Conservation (phyloP, 1,140 invertebrate genomes). For the Drosophila malerkotliana region DNA sequence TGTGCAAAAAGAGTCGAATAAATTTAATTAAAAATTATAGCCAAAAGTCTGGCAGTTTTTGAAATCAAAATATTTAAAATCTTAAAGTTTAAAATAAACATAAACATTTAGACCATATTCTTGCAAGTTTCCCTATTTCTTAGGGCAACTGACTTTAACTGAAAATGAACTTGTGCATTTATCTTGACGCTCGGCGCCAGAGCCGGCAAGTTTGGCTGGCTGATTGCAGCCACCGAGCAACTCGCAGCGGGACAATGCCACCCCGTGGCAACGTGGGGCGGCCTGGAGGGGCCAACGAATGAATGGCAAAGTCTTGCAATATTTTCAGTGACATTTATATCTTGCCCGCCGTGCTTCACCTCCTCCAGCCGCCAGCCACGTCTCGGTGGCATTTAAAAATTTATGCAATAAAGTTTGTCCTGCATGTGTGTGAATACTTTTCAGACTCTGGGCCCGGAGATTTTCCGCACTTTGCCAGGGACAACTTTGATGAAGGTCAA, state of each 20-base stretch:
- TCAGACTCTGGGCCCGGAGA: conserved; percentile 35
- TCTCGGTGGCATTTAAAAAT: conserved; percentile 69
- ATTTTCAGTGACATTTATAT: conserved; percentile 80
- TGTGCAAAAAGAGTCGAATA: neutral
- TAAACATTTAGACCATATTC: neutral
- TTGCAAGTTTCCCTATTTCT: conserved; percentile 1
- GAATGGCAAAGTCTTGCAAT: conserved; percentile 63
- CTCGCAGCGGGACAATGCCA: conserved; percentile 50
- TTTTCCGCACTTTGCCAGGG: conserved; percentile 45
- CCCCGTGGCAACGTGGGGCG: neutral
- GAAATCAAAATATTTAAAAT: too few relatives aligned
- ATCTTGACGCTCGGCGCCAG: conserved; percentile 62
- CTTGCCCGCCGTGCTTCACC: conserved; percentile 16
- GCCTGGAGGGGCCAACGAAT: conserved; percentile 2
- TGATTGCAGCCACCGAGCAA: conserved; percentile 58
- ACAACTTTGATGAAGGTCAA: conserved; percentile 62
- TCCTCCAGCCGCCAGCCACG: neutral
- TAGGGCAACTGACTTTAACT: conserved; percentile 47
- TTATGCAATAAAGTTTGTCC: conserved; percentile 73
- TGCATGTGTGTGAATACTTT: conserved; percentile 22
- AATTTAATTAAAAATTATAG: neutral
- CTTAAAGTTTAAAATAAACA: neutral
- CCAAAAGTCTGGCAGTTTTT: too few relatives aligned
- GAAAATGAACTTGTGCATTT: conserved; percentile 82
- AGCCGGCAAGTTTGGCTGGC: conserved; percentile 62